A percentile compares a stretch with the other conserved stretches of the same genome.
Conservation (phyloP, 2,888 invertebrate species). For the Cataglyphis livida region DNA sequence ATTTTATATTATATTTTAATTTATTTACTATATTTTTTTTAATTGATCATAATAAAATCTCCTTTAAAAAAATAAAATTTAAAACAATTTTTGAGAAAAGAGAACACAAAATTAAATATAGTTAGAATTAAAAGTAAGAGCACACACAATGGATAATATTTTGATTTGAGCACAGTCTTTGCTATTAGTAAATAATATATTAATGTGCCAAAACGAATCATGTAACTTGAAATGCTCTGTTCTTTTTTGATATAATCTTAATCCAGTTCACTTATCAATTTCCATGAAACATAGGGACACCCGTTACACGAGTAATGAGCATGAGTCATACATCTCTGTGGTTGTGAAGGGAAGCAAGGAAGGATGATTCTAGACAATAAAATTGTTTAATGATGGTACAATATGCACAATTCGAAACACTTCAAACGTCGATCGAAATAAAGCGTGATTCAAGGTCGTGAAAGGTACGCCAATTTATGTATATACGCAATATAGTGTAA, state of each 20-base stretch:
- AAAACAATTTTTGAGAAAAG: background rate
- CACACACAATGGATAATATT: background rate
- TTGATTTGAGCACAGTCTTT: background rate
- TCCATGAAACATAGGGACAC: conserved; percentile 60
- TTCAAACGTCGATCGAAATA: background rate
- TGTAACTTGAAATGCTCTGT: background rate
- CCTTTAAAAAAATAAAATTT: background rate
- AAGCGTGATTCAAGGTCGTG: background rate
- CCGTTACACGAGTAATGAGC: conserved; percentile 73
- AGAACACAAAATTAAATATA: background rate
- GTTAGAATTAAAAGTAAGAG: too few relatives aligned
- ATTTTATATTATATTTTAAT: too few relatives aligned
- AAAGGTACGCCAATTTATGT: background rate
- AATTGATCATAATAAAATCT: background rate
- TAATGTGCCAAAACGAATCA: background rate
- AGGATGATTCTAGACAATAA: conserved; percentile 78
- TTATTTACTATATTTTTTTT: too few relatives aligned
- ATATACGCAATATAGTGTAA: background rate
- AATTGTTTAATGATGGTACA: conserved; percentile 69
- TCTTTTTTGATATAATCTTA: conserved; percentile 58
- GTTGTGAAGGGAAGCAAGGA: conserved; percentile 66
- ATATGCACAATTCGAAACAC: conserved; percentile 14
- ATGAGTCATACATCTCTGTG: conserved; percentile 70
- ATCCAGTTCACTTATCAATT: conserved; percentile 55
- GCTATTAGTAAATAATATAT: too few relatives aligned